Percentiles rank a stretch among this genome's conserved stretches.
Evolutionary conservation across 2,888 invertebrate genomes (phyloP).

Genomic region (Pharmacophagus antenor): DNA sequence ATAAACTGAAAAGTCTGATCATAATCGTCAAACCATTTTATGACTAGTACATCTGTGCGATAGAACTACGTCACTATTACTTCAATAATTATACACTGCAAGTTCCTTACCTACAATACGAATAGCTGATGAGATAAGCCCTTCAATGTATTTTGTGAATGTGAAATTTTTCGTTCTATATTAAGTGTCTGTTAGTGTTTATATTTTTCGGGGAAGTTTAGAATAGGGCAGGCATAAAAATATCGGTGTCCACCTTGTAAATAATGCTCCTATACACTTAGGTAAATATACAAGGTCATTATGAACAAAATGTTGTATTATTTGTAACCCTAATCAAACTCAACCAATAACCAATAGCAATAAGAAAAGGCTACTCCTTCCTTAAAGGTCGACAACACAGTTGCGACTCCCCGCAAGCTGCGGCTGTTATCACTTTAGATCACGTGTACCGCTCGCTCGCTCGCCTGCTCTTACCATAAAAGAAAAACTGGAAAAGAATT

Average conservation of each 20-base stretch:
- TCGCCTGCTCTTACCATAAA: too few species aligned
- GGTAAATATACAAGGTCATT: slow-evolving; percentile 76
- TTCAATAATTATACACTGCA: background rate
- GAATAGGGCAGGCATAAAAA: slow-evolving; percentile 60
- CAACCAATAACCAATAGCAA: too few species aligned
- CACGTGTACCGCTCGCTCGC: too few species aligned
- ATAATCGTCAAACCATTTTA: background rate
- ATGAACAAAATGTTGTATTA: slow-evolving; percentile 56
- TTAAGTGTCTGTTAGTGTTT: slow-evolving; percentile 39
- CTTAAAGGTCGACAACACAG: too few species aligned
- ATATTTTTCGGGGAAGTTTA: slow-evolving; percentile 40
- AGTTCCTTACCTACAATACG: slow-evolving; percentile 18
- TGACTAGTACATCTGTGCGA: background rate
- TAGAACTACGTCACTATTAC: background rate
- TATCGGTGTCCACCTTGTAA: slow-evolving; percentile 77
- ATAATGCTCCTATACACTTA: slow-evolving; percentile 80
- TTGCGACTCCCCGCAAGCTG: too few species aligned
- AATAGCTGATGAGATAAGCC: slow-evolving; percentile 31
- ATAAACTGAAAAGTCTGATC: background rate
- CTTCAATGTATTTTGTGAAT: slow-evolving; percentile 21
- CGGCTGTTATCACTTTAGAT: too few species aligned
- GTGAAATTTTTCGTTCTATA: slow-evolving; percentile 27
- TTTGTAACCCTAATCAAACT: slow-evolving; percentile 37
- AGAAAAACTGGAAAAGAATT: too few species aligned
- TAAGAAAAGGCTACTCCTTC: background rate